phyloP scores from a whole-genome alignment of 2,113 vertebrate genomes.

The Taurulus bubalis region DNA sequence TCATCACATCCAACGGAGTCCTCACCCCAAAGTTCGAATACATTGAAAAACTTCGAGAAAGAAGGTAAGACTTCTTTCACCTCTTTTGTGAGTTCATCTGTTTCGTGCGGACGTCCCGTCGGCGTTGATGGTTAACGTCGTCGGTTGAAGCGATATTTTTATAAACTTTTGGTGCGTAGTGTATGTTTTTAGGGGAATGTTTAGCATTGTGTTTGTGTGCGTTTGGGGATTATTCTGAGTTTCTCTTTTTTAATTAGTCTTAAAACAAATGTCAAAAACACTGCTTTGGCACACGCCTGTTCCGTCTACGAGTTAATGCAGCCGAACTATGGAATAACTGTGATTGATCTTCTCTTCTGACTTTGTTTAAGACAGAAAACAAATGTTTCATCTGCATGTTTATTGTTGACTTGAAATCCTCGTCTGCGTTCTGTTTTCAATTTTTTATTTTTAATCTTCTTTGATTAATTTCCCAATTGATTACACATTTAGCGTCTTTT shows the following conservation, averaged over 20 bases:
- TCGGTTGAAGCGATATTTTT: neutral
- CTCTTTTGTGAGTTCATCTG: neutral
- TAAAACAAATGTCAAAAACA: constrained; percentile 8
- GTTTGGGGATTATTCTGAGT: neutral
- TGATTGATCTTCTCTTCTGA: constrained; percentile 13
- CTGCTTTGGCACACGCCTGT: no score
- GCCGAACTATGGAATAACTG: no score
- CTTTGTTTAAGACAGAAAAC: neutral
- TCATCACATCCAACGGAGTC: constrained; percentile 95
- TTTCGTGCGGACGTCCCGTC: neutral
- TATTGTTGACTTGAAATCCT: constrained; percentile 12
- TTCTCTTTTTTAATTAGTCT: neutral
- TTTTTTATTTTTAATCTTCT: constrained; percentile 7
- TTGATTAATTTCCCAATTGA: constrained; percentile 4
- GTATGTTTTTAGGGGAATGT: no score
- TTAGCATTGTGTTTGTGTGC: neutral
- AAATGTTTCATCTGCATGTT: constrained; percentile 18
- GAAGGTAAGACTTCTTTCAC: constrained; percentile 83
- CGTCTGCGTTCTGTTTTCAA: neutral
- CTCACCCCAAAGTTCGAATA: constrained; percentile 96
- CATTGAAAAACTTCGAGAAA: constrained; percentile 93
- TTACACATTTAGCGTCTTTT: neutral
- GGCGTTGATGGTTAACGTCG: neutral
- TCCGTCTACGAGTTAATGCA: no score
- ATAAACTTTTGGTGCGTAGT: no score